These are phyloP conservation scores for Torymus tubicola DNA, from an alignment of 2,888 invertebrate genomes.

Conservation along the genomic window DNA sequence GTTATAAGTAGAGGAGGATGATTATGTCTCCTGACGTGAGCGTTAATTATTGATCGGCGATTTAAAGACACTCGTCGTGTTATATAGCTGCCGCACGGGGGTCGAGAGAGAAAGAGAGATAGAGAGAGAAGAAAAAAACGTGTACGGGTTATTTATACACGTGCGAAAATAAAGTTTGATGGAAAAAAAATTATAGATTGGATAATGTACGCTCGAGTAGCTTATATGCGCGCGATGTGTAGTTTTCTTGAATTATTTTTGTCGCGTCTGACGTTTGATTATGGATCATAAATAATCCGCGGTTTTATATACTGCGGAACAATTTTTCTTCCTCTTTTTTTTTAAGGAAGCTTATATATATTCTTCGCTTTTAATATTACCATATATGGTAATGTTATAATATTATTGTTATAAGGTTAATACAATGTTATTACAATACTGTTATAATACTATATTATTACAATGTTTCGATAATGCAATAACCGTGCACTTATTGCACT, in stretches of 20 bases:
- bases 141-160: constrained; percentile 31
- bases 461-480: no score
- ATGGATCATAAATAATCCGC: no score
- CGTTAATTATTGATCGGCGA: constrained; percentile 27
- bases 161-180: constrained; percentile 27
- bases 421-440: no score
- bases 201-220: constrained; percentile 22
- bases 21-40: constrained; percentile 6
- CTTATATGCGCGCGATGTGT: background rate
- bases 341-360: no score
- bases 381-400: no score
- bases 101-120: constrained; percentile 4
- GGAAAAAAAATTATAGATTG: constrained; percentile 10
- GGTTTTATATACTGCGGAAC: no score
- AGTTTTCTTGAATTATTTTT: constrained; percentile 13
- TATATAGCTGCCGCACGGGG: constrained; percentile 10
- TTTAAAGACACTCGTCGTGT: constrained; percentile 29
- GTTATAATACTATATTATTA: no score
- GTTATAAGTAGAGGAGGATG: background rate
- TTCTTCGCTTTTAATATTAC: no score
- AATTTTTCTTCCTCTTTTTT: no score
- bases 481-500: no score
- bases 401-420: no score
- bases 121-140: constrained; percentile 10
- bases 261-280: background rate